Conservation (phyloP, 92 coral and sea anemone genomes). For the Epizoanthus stellaris region DNA sequence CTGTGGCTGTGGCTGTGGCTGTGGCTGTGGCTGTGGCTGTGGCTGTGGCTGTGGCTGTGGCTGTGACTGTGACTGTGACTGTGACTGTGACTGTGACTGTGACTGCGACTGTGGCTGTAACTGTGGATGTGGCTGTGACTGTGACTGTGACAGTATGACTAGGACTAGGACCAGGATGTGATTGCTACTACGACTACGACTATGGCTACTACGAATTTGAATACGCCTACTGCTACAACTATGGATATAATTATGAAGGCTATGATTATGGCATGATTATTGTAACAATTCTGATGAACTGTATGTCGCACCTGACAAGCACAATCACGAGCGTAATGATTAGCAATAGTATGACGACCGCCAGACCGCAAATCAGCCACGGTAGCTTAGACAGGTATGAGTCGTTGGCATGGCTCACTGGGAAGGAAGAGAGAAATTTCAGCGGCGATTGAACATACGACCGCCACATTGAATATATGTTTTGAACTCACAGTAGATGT, state of each 20-base stretch:
- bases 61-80: neutral
- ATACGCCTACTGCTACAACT: neutral
- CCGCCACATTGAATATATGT: no score
- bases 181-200: neutral
- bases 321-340: constrained; percentile 56
- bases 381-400: constrained; percentile 59
- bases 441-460: no score
- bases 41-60: no score
- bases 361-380: constrained; percentile 74
- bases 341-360: constrained; percentile 60
- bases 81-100: neutral
- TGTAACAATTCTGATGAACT: neutral
- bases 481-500: no score
- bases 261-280: neutral
- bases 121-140: neutral
- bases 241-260: neutral
- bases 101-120: neutral
- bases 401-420: constrained; percentile 54
- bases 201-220: neutral
- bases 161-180: neutral
- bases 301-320: constrained; percentile 68
- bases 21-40: no score
- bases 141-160: neutral
- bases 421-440: neutral
- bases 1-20: no score